phyloP scores from a whole-genome alignment of 2,797 vertebrate genomes.

The Bovichtus variegatus region DNA sequence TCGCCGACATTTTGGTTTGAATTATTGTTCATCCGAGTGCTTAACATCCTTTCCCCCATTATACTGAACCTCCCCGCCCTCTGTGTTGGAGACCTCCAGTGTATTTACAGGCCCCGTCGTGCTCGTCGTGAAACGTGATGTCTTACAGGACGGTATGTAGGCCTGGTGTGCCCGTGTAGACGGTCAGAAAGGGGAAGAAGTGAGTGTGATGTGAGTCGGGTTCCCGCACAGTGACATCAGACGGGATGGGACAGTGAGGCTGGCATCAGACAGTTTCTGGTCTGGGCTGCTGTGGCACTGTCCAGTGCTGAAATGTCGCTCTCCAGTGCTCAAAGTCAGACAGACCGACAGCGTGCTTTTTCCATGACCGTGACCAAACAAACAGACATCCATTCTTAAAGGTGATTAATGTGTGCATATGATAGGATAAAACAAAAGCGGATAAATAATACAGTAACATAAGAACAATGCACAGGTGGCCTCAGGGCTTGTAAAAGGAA shows the following conservation, averaged over 20 bases:
- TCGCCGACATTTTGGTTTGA: neutral
- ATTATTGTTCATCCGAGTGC: slow-evolving; percentile 2
- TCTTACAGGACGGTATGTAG: slow-evolving; percentile 4
- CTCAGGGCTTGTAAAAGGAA: too few relatives aligned
- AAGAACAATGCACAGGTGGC: too few relatives aligned
- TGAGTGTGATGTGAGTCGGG: neutral
- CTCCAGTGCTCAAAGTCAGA: slow-evolving; percentile 67
- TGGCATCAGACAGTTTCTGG: slow-evolving; percentile 1
- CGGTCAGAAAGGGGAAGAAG: neutral
- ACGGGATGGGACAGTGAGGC: slow-evolving; percentile 24
- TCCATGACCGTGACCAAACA: slow-evolving; percentile 14
- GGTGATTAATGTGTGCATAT: neutral
- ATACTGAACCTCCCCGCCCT: slow-evolving; percentile 57
- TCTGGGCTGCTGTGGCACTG: slow-evolving; percentile 66
- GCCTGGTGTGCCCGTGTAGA: slow-evolving; percentile 4
- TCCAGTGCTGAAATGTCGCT: slow-evolving; percentile 81
- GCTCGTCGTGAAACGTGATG: slow-evolving; percentile 38
- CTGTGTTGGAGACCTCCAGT: slow-evolving; percentile 28
- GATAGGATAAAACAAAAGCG: neutral
- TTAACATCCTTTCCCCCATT: neutral
- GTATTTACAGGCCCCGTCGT: slow-evolving; percentile 58
- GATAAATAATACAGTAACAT: too few relatives aligned
- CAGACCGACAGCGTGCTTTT: slow-evolving; percentile 11
- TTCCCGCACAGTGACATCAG: slow-evolving; percentile 20
- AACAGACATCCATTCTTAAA: neutral